Evolutionary conservation across 2,888 invertebrate species (phyloP).

Genomic region (Aspidapion aeneum): DNA sequence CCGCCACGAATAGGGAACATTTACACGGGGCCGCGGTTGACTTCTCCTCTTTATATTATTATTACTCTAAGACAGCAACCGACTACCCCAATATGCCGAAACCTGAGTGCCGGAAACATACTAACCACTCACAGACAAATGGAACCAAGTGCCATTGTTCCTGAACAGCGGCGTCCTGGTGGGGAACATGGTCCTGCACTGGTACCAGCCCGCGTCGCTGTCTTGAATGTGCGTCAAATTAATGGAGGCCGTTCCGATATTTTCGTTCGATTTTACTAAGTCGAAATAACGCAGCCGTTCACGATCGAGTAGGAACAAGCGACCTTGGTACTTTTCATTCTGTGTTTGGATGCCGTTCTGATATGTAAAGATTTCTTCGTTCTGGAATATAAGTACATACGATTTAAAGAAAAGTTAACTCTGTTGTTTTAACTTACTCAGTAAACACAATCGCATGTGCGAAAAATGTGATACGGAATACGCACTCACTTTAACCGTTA

Average conservation of each 20-base stretch:
- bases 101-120: too few species aligned
- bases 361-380: conserved; percentile 77
- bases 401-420: too few species aligned
- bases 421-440: too few species aligned
- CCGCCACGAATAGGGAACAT: too few species aligned
- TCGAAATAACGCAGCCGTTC: conserved; percentile 15
- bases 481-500: too few species aligned
- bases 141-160: conserved; percentile 88
- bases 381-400: conserved; percentile 52
- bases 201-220: conserved; percentile 88
- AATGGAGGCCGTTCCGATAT: conserved; percentile 65
- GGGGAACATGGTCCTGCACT: conserved; percentile 84
- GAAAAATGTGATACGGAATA: too few species aligned
- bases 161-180: conserved; percentile 81
- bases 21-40: too few species aligned
- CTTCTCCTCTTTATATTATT: too few species aligned
- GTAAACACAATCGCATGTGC: too few species aligned
- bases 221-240: conserved; percentile 85
- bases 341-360: conserved; percentile 68
- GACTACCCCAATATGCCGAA: too few species aligned
- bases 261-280: background rate
- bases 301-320: conserved; percentile 61
- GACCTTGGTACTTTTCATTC: conserved; percentile 67
- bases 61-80: too few species aligned
- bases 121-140: conserved; percentile 81